Percentiles rank a stretch among this genome's conserved stretches.
Conservation (phyloP, 1,140 invertebrate species). For the Tribolium castaneum region DNA sequence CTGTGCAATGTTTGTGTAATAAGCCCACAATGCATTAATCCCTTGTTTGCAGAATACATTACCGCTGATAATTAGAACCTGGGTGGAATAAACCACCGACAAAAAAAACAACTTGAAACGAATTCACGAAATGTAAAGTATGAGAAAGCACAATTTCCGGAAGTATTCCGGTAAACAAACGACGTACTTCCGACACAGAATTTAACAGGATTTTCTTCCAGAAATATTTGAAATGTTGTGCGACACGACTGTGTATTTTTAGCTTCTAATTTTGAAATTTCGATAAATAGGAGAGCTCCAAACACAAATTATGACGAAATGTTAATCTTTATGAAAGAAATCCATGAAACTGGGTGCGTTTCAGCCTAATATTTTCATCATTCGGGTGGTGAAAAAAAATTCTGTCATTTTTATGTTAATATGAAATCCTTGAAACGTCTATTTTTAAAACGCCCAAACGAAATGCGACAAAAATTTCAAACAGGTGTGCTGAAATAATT, state of each 20-base stretch:
- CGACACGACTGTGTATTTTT: conserved; percentile 1
- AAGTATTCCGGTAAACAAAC: background rate
- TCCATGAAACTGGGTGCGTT: background rate
- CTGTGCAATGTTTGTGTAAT: no score
- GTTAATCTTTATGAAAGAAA: no score
- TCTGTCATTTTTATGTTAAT: conserved; percentile 10
- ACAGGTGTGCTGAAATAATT: conserved; percentile 10
- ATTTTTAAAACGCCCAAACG: conserved; percentile 35
- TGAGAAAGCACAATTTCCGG: background rate
- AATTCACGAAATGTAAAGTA: background rate
- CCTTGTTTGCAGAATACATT: no score
- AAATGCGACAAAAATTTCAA: conserved; percentile 33
- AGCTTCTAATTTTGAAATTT: conserved; percentile 2
- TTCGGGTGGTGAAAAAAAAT: background rate
- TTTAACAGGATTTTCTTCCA: background rate
- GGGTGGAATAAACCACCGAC: no score
- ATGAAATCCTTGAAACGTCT: conserved; percentile 25
- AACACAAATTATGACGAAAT: background rate
- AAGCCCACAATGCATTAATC: no score
- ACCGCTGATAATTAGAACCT: no score
- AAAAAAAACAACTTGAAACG: background rate
- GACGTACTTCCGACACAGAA: background rate
- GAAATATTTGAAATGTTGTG: background rate
- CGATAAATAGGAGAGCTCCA: background rate
- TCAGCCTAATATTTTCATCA: background rate